A percentile compares a stretch with the other conserved stretches of the same genome.
These are phyloP conservation scores for Poeciliopsis infans DNA, from an alignment of 2,797 vertebrate genomes.

Conservation along the genomic window DNA sequence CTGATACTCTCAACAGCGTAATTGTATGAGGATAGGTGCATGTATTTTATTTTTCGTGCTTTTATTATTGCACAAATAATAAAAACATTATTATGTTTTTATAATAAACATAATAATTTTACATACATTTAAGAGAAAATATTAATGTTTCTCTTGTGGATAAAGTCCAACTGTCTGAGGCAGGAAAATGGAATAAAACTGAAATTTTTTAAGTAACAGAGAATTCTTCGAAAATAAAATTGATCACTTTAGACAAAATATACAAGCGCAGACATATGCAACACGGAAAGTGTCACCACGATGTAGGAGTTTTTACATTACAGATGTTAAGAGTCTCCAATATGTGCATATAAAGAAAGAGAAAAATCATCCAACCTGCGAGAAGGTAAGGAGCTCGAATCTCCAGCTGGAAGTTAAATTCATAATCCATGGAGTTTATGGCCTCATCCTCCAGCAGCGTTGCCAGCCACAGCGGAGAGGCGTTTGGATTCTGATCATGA, in stretches of 20 bases:
- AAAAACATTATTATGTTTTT: too few species aligned
- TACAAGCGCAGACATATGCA: background rate
- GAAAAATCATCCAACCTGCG: conserved; percentile 82
- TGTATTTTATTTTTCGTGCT: too few species aligned
- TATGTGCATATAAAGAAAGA: background rate
- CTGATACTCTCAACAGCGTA: background rate
- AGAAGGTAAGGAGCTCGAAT: conserved; percentile 92
- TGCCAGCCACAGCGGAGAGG: conserved; percentile 81
- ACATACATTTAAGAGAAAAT: too few species aligned
- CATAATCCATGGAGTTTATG: conserved; percentile 92
- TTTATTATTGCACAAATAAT: too few species aligned
- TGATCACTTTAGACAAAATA: background rate
- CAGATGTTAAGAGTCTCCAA: background rate
- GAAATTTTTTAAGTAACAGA: background rate
- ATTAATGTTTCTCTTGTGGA: too few species aligned
- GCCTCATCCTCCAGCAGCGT: conserved; percentile 85
- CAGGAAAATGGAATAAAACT: background rate
- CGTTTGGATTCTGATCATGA: conserved; percentile 69
- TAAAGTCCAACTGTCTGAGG: too few species aligned
- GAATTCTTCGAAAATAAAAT: background rate
- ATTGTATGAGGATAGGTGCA: background rate
- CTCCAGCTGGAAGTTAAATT: conserved; percentile 95
- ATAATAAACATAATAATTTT: too few species aligned
- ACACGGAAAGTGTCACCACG: background rate
- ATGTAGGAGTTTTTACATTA: background rate